These are phyloP conservation scores for Girardinus metallicus DNA, from an alignment of 2,797 vertebrate genomes.

Conservation along the genomic window DNA sequence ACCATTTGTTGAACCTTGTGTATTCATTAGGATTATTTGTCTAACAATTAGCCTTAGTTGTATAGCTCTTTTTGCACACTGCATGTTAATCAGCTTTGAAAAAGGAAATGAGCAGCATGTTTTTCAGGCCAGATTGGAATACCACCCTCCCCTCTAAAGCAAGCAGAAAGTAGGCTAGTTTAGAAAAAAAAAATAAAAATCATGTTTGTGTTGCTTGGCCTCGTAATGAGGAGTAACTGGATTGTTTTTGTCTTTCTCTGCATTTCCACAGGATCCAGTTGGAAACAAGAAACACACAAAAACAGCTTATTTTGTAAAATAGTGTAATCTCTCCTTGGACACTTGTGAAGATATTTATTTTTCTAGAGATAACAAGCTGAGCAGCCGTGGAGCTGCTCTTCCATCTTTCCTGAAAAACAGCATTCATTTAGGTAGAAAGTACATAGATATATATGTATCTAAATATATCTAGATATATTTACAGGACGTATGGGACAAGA, in stretches of 20 bases:
- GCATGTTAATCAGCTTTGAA: neutral
- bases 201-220: slow-evolving; percentile 8
- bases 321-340: slow-evolving; percentile 85
- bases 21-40: slow-evolving; percentile 20
- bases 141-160: neutral
- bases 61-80: slow-evolving; percentile 6
- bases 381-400: slow-evolving; percentile 81
- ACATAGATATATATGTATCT: neutral
- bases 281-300: slow-evolving; percentile 86
- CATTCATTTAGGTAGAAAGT: slow-evolving; percentile 76
- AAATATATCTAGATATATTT: slow-evolving; percentile 55
- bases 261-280: slow-evolving; percentile 88
- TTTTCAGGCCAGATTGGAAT: slow-evolving; percentile 16
- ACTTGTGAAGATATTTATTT: slow-evolving; percentile 97
- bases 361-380: slow-evolving; percentile 88
- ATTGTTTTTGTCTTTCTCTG: slow-evolving; percentile 45
- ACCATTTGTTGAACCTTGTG: slow-evolving; percentile 13
- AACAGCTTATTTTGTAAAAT: slow-evolving; percentile 85
- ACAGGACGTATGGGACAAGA: slow-evolving; percentile 70
- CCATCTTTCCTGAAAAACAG: slow-evolving; percentile 77
- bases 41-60: neutral
- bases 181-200: slow-evolving; percentile 1
- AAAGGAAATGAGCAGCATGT: slow-evolving; percentile 4
- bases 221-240: slow-evolving; percentile 44
- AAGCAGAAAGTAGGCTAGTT: slow-evolving; percentile 16